These are phyloP conservation scores for Pomacea maculata DNA, from an alignment of 1,140 invertebrate species.

Conservation along the genomic window DNA sequence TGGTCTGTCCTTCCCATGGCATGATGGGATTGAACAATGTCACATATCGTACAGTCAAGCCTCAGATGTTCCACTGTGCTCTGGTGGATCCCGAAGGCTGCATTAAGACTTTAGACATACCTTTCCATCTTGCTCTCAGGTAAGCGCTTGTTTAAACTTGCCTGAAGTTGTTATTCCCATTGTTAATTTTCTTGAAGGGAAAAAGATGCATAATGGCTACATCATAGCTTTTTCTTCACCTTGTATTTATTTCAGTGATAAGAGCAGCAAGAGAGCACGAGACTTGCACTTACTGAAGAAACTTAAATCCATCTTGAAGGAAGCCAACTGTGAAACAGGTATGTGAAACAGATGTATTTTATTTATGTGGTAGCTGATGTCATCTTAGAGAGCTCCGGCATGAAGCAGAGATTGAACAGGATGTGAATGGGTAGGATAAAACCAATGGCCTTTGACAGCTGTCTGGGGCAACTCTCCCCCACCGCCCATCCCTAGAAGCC, in stretches of 20 bases:
- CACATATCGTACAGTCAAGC: slow-evolving; percentile 64
- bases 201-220: neutral
- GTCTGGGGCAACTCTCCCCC: no score
- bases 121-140: slow-evolving; percentile 81
- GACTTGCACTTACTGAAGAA: slow-evolving; percentile 88
- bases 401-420: no score
- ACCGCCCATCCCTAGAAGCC: no score
- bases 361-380: no score
- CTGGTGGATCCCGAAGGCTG: slow-evolving; percentile 84
- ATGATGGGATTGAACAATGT: slow-evolving; percentile 76
- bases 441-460: no score
- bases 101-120: slow-evolving; percentile 83
- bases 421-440: no score
- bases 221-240: no score
- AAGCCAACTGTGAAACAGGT: slow-evolving; percentile 57
- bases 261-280: slow-evolving; percentile 84
- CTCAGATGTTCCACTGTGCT: slow-evolving; percentile 76
- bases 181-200: neutral
- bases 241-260: slow-evolving; percentile 70
- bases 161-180: neutral
- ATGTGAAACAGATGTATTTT: neutral
- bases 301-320: slow-evolving; percentile 63
- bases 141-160: slow-evolving; percentile 23
- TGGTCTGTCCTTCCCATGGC: slow-evolving; percentile 77
- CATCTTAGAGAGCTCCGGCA: no score